Conservation (phyloP, 2,113 vertebrate species). For the Melanerpes formicivorus region DNA sequence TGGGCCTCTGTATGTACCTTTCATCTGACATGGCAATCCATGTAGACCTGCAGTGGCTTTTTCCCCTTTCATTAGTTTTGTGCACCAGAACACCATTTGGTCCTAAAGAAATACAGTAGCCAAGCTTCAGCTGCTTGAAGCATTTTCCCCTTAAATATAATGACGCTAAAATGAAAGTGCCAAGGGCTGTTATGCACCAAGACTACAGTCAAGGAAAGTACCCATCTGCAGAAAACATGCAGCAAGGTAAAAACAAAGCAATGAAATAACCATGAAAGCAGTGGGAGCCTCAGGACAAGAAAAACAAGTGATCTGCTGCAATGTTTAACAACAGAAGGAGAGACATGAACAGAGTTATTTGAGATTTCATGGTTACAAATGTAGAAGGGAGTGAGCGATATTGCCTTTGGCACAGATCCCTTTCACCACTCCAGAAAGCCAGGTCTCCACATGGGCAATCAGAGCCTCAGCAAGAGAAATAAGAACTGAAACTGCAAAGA, state of each 20-base stretch:
- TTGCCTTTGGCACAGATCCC: conserved; percentile 11
- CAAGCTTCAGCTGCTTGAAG: conserved; percentile 15
- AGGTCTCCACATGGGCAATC: background rate
- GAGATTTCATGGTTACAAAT: background rate
- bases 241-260: conserved; percentile 51
- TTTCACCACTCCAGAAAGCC: background rate
- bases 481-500: background rate
- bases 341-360: background rate
- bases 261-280: conserved; percentile 47
- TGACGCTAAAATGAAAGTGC: conserved; percentile 1
- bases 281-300: conserved; percentile 41
- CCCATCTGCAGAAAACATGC: conserved; percentile 35
- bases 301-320: conserved; percentile 34
- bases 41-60: background rate
- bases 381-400: background rate
- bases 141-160: conserved; percentile 30
- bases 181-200: background rate
- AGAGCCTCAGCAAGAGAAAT: background rate
- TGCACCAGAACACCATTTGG: background rate
- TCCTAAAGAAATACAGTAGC: background rate
- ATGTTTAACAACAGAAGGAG: conserved; percentile 32
- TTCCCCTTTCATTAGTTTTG: background rate
- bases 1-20: background rate
- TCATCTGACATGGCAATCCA: background rate
- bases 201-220: conserved; percentile 15